A percentile compares a stretch with the other conserved stretches of the same genome.
Evolutionary conservation across 2,113 vertebrate species (phyloP).

Genomic region (Entomyzon cyanotis): DNA sequence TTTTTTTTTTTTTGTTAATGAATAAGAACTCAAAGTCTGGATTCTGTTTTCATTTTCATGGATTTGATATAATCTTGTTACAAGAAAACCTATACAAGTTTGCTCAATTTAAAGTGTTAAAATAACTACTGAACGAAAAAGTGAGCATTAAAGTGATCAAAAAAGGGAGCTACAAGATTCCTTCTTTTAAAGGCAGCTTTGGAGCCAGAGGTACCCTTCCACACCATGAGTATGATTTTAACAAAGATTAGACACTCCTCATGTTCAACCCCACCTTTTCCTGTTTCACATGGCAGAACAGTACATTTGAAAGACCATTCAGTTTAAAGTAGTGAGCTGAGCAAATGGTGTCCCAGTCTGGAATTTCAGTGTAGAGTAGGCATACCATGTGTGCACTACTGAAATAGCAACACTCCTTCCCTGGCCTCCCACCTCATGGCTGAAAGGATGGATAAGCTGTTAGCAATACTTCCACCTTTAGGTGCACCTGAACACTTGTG

Average conservation of each 20-base stretch:
- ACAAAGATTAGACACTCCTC: background rate
- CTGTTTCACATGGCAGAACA: background rate
- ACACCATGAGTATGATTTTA: background rate
- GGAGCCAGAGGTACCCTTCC: background rate
- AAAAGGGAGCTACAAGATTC: background rate
- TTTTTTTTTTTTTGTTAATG: background rate
- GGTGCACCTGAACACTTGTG: background rate
- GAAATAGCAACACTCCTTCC: background rate
- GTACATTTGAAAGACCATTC: background rate
- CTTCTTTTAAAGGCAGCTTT: background rate
- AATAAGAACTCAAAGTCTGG: background rate
- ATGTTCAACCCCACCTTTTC: background rate
- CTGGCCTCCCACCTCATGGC: background rate
- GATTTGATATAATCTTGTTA: slow-evolving; percentile 7
- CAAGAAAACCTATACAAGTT: slow-evolving; percentile 51
- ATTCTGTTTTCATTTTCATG: slow-evolving; percentile 49
- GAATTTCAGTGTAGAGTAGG: background rate
- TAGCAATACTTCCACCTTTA: background rate
- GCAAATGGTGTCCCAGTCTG: background rate
- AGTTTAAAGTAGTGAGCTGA: background rate
- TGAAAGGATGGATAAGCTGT: background rate
- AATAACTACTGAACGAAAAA: slow-evolving; percentile 57
- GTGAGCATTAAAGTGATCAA: background rate
- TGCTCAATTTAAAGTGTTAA: slow-evolving; percentile 43
- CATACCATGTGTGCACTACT: fast-evolving